A percentile compares a stretch with the other conserved stretches of the same genome.
These are phyloP conservation scores for Euplexia lucipara DNA, from an alignment of 2,888 invertebrate species.

Conservation along the genomic window DNA sequence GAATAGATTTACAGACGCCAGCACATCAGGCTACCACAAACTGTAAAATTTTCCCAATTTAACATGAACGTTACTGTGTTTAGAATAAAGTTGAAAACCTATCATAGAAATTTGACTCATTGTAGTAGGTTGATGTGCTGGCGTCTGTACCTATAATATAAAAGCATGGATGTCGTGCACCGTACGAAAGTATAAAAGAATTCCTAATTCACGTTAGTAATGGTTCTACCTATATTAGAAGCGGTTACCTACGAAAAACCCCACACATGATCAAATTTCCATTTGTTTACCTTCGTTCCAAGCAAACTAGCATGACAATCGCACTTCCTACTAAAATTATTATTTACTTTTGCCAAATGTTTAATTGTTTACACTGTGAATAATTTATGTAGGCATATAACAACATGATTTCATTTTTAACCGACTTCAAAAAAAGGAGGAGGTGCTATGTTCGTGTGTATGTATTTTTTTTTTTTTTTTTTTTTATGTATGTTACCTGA, in stretches of 20 bases:
- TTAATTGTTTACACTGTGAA: constrained; percentile 9
- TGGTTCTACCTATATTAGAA: neutral
- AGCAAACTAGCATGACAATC: constrained; percentile 20
- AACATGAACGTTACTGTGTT: too few relatives aligned
- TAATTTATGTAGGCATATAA: neutral
- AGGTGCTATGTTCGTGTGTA: too few relatives aligned
- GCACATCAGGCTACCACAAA: too few relatives aligned
- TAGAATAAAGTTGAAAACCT: too few relatives aligned
- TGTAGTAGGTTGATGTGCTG: too few relatives aligned
- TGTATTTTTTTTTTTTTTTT: too few relatives aligned
- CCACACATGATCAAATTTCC: constrained; percentile 22
- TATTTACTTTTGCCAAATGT: constrained; percentile 2
- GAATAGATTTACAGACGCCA: too few relatives aligned
- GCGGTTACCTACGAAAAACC: neutral
- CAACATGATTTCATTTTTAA: neutral
- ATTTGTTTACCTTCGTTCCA: constrained; percentile 5
- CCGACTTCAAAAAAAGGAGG: too few relatives aligned
- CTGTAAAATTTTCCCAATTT: too few relatives aligned
- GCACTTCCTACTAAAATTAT: constrained; percentile 12
- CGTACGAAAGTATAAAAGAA: constrained; percentile 4
- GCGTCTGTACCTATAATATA: too few relatives aligned
- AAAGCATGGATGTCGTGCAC: neutral
- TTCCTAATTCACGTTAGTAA: neutral
- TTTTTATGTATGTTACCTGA: too few relatives aligned
- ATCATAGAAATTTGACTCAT: too few relatives aligned